These are phyloP conservation scores for Grammomys dolichurus DNA, from an alignment of 2,113 vertebrate genomes.

Conservation along the genomic window DNA sequence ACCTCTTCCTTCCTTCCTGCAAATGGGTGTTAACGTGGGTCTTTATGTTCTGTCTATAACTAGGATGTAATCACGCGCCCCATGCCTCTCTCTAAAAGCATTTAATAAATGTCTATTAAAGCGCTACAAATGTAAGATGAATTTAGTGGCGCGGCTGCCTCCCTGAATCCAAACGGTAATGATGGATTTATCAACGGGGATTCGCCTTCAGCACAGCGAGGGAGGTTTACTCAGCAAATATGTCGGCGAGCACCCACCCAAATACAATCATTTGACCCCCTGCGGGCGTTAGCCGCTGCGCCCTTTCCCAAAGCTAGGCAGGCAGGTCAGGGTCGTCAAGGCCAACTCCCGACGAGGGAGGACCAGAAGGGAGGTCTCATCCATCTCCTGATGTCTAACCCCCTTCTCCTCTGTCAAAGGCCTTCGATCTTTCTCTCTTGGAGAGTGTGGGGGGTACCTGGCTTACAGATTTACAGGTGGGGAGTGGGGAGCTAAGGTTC, in stretches of 20 bases:
- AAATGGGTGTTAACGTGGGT: conserved; percentile 90
- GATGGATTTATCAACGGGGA: conserved; percentile 92
- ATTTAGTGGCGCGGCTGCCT: conserved; percentile 91
- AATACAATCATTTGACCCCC: conserved; percentile 86
- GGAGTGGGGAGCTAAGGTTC: not conserved
- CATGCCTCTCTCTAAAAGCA: conserved; percentile 92
- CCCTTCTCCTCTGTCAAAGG: not conserved
- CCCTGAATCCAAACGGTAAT: conserved; percentile 90
- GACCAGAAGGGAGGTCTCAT: not conserved
- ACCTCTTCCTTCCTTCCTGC: conserved; percentile 76
- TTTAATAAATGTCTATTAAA: conserved; percentile 95
- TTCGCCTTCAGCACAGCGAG: conserved; percentile 88
- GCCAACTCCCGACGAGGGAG: not conserved
- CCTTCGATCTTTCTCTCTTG: not conserved
- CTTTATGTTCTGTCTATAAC: conserved; percentile 91
- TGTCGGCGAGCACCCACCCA: conserved; percentile 86
- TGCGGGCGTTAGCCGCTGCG: conserved; percentile 73
- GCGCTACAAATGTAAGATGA: conserved; percentile 92
- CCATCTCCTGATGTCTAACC: not conserved
- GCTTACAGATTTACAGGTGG: not conserved
- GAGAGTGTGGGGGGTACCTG: not conserved
- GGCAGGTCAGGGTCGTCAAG: not conserved
- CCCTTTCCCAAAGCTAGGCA: conserved; percentile 46
- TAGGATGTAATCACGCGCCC: conserved; percentile 92
- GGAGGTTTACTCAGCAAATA: conserved; percentile 89